phyloP scores from a whole-genome alignment of 2,113 vertebrate genomes.

The Phoxinus phoxinus region DNA sequence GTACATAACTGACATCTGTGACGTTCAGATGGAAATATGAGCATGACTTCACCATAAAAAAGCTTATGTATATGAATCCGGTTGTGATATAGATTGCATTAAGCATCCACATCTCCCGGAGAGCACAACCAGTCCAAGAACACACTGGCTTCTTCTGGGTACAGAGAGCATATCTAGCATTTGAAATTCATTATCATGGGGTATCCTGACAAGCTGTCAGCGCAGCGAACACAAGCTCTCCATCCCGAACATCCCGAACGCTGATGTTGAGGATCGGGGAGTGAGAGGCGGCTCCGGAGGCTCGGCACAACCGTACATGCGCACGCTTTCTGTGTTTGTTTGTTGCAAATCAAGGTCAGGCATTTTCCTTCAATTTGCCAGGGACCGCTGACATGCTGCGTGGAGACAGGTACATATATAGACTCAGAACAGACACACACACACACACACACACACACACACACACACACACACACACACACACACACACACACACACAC shows the following conservation, averaged over 20 bases:
- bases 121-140: conserved; percentile 8
- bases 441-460: neutral
- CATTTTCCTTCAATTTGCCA: conserved; percentile 36
- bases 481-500: neutral
- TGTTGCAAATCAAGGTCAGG: conserved; percentile 52
- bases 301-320: neutral
- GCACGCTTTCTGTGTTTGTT: conserved; percentile 21
- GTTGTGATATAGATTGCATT: conserved; percentile 19
- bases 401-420: conserved; percentile 37
- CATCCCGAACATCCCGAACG: conserved; percentile 34
- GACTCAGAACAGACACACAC: conserved; percentile 25
- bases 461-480: neutral
- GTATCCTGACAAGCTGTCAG: conserved; percentile 60
- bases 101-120: neutral
- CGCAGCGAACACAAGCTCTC: conserved; percentile 40
- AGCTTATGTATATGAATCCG: neutral
- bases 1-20: conserved; percentile 18
- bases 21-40: conserved; percentile 14
- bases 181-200: conserved; percentile 59
- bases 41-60: neutral
- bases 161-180: conserved; percentile 37
- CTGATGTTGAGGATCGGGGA: conserved; percentile 44
- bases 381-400: conserved; percentile 38
- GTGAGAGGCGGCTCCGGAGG: conserved; percentile 36
- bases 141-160: conserved; percentile 45